These are phyloP conservation scores for Colletes latitarsis DNA, from an alignment of 1,140 invertebrate species.

Conservation along the genomic window DNA sequence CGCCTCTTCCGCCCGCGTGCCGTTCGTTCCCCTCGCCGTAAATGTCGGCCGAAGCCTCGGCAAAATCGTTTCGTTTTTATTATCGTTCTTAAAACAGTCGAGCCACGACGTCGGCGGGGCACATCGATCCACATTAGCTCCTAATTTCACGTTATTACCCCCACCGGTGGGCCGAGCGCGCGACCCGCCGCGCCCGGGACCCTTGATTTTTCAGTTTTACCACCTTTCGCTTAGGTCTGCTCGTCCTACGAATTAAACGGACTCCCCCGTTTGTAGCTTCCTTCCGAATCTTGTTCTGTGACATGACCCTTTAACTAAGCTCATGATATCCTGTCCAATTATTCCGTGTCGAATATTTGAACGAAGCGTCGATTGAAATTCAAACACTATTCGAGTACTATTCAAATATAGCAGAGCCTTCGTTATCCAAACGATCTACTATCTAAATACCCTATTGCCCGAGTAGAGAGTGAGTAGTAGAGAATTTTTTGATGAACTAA, in stretches of 20 bases:
- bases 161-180: slow-evolving; percentile 23
- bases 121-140: slow-evolving; percentile 79
- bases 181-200: slow-evolving; percentile 32
- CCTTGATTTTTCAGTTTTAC: slow-evolving; percentile 75
- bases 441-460: too few relatives aligned
- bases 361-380: too few relatives aligned
- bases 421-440: too few relatives aligned
- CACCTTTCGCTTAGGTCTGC: slow-evolving; percentile 47
- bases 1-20: slow-evolving; percentile 57
- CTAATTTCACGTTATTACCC: slow-evolving; percentile 79
- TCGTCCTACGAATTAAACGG: slow-evolving; percentile 26
- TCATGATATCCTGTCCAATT: too few relatives aligned
- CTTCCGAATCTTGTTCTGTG: background rate
- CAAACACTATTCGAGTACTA: too few relatives aligned
- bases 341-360: too few relatives aligned
- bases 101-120: slow-evolving; percentile 64
- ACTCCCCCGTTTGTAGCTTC: background rate
- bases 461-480: too few relatives aligned
- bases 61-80: slow-evolving; percentile 79
- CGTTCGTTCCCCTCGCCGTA: slow-evolving; percentile 38
- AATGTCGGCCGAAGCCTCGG: slow-evolving; percentile 32
- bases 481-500: too few relatives aligned
- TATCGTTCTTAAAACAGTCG: slow-evolving; percentile 76
- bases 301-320: background rate
- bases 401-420: too few relatives aligned